These are phyloP conservation scores for Hylaeus anthracinus DNA, from an alignment of 1,140 invertebrate genomes.

Conservation along the genomic window DNA sequence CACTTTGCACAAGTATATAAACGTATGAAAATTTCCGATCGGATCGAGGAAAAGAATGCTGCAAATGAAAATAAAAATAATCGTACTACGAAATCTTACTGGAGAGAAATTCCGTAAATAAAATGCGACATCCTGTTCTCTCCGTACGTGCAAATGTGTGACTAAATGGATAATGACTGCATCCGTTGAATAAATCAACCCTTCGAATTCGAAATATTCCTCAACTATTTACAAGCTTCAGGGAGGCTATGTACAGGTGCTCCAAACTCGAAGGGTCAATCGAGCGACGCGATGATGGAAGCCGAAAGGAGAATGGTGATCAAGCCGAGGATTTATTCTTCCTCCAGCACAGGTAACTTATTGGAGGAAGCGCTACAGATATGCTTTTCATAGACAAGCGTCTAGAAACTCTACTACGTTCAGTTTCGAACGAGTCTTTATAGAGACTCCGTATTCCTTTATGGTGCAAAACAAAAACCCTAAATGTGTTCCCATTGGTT, in stretches of 20 bases:
- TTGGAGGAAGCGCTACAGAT: conserved; percentile 56
- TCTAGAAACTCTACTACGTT: conserved; percentile 35
- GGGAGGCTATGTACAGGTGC: too few relatives aligned
- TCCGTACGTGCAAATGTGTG: conserved; percentile 24
- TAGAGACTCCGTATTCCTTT: too few relatives aligned
- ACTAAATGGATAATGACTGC: conserved; percentile 28
- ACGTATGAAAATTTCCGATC: not conserved
- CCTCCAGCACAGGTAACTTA: conserved; percentile 67
- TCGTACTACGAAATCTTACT: not conserved
- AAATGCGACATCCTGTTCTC: not conserved
- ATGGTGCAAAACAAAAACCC: not conserved
- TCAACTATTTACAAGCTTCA: too few relatives aligned
- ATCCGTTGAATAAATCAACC: conserved; percentile 39
- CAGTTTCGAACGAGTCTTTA: not conserved
- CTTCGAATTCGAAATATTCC: conserved; percentile 3
- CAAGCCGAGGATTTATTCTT: conserved; percentile 41
- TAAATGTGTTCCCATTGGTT: not conserved
- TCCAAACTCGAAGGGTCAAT: conserved; percentile 20
- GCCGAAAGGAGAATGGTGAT: conserved; percentile 22
- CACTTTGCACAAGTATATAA: conserved; percentile 8
- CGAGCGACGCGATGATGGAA: conserved; percentile 5
- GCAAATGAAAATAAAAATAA: not conserved
- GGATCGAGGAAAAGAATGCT: not conserved
- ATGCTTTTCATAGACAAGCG: conserved; percentile 24
- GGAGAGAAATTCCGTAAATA: not conserved